Base-by-base conservation (phyloP, 2,888 invertebrate species). In the Tetanocera ferruginea region DNA sequence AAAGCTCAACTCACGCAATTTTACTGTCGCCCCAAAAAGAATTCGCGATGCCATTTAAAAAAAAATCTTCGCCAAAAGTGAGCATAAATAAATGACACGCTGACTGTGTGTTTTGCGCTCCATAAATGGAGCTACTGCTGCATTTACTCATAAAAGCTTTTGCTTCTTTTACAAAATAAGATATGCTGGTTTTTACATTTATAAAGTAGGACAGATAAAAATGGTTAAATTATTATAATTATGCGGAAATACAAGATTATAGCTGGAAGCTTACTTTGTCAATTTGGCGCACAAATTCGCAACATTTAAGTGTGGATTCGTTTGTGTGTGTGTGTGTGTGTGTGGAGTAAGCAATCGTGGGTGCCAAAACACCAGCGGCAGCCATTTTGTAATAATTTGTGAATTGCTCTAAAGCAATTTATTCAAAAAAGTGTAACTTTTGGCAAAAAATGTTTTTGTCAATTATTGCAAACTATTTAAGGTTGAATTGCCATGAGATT, bases 181-280 rank as follows among this genome's bases (percentile, higher is more conserved):
- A 28, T 28, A 5, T 23, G 23, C 19, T 23, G 3, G 23, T 14
- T 60, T 14, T 55, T 57, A 23, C 37, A 37, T 57, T 57, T 23
- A n/a, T 37, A 57, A 55, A 37, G 34, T 72, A 25, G 28, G 31
- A 62, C 66, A 75, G 23, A 75, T 75, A 28, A 75, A 74, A 49
- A 49, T 28, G 49, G 34, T 43, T 11, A 66, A 75, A 75, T 75
- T 66, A 75, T 75, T 75, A 55, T 75, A 75, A 75, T 75, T 75
- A 75, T 67, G 67, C 66, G 75, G 75, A 75, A 75, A 75, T 75
- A 55, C 17, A 66, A 64, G 31, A 34, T 55, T 19, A 66, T 34
- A 17, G 66, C 34, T 34, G 34, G 2, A 9, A n/a, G 34, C 66
- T 14, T 28, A 51, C 9, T 17, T 51, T 69, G 49, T 43, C 28